Base-by-base conservation (phyloP, 2,797 vertebrate species). In the Saguinus oedipus region DNA sequence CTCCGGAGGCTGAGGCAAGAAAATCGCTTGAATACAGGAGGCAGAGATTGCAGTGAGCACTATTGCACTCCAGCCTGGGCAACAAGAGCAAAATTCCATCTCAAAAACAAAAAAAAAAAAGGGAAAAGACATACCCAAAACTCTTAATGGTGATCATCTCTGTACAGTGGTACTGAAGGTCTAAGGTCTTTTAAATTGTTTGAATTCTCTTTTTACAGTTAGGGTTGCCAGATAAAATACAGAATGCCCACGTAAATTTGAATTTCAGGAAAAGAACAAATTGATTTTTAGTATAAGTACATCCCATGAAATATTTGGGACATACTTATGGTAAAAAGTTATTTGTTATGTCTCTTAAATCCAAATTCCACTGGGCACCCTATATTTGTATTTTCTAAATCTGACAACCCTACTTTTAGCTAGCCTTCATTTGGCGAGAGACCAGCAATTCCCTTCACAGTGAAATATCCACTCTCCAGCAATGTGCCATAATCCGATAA, bases 141-240 rank as follows among this genome's bases (percentile, higher is more conserved):
- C 12, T 20, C n/a, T 94, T 61, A 36, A 88, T 48, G 12, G 13
- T 39, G 48, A 24, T 61, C 70, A 59, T 55, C 70, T 75, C 46
- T 80, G 22, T 11, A 24, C 14, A 46, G 5, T 57, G 33, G 57
- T 30, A 87, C 12, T 4, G 46, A 64, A 11, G 44, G 17, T 44
- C 50, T 68, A 79, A 42, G 7, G 72, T 83, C 46, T 83, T 93
- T 95, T 20, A 42, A 27, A 53, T 36, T 55, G 14, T 53, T 57
- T 93, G 70, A 46, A 74, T 42, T 92, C 87, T 93, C 42, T 86
- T 95, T 80, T 48, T 75, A 94, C 14, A 39, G 15, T 87, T 68
- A 95, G 27, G 12, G 4, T 84, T 92, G 13, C 30, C 76, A 95
- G 33, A 92, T 92, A 75, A 96, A 95, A 94, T 70, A 53, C 26